Evolutionary conservation across 1,140 invertebrate species (phyloP).

Genomic region (Pogonus chalceus): DNA sequence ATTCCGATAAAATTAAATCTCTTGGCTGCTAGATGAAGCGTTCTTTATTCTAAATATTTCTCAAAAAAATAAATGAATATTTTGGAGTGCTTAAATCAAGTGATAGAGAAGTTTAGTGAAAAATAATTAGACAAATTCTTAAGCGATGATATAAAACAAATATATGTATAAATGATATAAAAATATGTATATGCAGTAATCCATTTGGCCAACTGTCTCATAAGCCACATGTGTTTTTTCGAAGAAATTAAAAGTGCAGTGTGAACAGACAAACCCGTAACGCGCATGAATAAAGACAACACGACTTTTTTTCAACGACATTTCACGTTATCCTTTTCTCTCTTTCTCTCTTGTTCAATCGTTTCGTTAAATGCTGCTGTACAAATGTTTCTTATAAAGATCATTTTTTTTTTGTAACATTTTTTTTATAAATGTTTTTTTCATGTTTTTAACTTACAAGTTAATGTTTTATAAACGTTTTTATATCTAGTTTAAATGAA

Average conservation of each 20-base stretch:
- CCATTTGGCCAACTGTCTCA: not conserved
- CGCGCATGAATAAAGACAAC: not conserved
- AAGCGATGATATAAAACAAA: too few relatives aligned
- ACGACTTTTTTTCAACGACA: not conserved
- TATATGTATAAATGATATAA: not conserved
- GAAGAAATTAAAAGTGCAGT: slow-evolving; percentile 7
- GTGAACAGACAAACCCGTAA: not conserved
- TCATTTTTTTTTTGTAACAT: not conserved
- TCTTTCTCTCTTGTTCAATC: not conserved
- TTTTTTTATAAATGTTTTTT: not conserved
- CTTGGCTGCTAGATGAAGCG: too few relatives aligned
- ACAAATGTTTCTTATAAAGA: not conserved
- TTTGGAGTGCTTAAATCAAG: too few relatives aligned
- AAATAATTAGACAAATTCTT: too few relatives aligned
- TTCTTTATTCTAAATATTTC: too few relatives aligned
- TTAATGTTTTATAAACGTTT: not conserved
- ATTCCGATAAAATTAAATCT: too few relatives aligned
- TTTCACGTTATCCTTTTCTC: not conserved
- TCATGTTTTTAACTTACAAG: not conserved
- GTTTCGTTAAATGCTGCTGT: not conserved
- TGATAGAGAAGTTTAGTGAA: too few relatives aligned
- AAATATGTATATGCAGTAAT: not conserved
- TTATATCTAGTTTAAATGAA: not conserved
- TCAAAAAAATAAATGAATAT: too few relatives aligned
- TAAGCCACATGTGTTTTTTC: slow-evolving; percentile 3